These are phyloP conservation scores for Silurus glanis DNA, from an alignment of 2,113 vertebrate species.

Conservation along the genomic window DNA sequence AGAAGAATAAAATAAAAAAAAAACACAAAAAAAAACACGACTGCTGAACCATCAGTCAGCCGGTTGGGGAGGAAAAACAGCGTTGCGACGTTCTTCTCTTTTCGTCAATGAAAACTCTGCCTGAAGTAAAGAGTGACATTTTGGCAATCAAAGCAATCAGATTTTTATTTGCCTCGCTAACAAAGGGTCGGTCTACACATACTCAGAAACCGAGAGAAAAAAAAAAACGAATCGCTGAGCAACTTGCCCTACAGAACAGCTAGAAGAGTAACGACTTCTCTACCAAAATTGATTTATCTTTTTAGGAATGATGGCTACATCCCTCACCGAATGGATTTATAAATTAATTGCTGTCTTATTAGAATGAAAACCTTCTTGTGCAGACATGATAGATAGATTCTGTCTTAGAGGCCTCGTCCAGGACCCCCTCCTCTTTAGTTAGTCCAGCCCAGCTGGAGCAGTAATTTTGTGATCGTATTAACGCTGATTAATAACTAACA, in stretches of 20 bases:
- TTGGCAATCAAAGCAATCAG: constrained; percentile 73
- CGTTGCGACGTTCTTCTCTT: constrained; percentile 47
- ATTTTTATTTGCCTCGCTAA: constrained; percentile 72
- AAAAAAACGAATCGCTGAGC: constrained; percentile 64
- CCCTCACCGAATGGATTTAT: constrained; percentile 86
- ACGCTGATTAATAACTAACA: constrained; percentile 95
- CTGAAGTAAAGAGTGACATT: constrained; percentile 76
- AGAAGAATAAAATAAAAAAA: constrained; percentile 36
- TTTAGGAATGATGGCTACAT: constrained; percentile 91
- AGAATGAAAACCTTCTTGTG: constrained; percentile 89
- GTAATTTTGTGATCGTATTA: constrained; percentile 93
- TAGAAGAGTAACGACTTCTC: constrained; percentile 79
- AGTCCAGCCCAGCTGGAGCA: constrained; percentile 85
- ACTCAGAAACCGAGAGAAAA: not conserved
- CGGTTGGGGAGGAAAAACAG: constrained; percentile 33
- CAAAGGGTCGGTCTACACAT: constrained; percentile 59
- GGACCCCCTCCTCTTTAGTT: constrained; percentile 82
- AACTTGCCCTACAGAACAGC: constrained; percentile 71
- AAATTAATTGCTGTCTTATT: constrained; percentile 93
- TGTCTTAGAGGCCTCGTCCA: constrained; percentile 77
- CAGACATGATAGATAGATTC: constrained; percentile 85
- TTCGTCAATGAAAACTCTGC: constrained; percentile 73
- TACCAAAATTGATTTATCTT: constrained; percentile 88
- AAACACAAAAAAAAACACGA: constrained; percentile 23
- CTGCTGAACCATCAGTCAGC: constrained; percentile 75